These are phyloP conservation scores for Ictalurus punctatus DNA, from an alignment of 2,113 vertebrate species.

Conservation along the genomic window DNA sequence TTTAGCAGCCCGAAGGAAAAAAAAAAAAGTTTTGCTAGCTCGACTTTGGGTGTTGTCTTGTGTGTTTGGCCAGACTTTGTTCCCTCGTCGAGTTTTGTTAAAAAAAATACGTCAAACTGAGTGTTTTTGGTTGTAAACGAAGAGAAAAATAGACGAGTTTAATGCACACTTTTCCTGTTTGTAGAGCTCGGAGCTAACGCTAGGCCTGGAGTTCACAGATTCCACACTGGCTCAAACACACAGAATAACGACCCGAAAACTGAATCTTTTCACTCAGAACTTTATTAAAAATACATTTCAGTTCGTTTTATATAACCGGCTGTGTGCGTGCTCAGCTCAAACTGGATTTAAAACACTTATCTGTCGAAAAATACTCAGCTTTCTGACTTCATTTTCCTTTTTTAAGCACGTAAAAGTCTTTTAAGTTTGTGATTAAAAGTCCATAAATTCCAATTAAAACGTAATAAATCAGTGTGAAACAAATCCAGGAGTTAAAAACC, in stretches of 20 bases:
- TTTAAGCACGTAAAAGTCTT: neutral
- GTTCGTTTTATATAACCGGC: neutral
- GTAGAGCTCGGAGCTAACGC: neutral
- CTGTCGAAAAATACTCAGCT: neutral
- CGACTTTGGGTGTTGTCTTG: conserved; percentile 45
- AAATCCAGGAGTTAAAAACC: neutral
- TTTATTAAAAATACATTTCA: neutral
- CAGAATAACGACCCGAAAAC: neutral
- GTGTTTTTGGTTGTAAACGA: neutral
- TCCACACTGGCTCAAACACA: neutral
- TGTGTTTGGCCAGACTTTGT: neutral
- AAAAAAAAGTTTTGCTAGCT: conserved; percentile 18
- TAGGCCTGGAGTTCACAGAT: neutral
- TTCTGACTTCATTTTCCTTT: neutral
- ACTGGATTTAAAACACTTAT: neutral
- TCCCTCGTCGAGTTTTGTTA: too few species aligned
- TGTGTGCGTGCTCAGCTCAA: neutral
- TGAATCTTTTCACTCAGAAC: neutral
- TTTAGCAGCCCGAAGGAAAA: neutral
- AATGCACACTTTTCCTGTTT: neutral
- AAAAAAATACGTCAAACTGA: too few species aligned
- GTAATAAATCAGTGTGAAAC: neutral
- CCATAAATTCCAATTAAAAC: neutral
- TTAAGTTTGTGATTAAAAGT: neutral
- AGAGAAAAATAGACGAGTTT: neutral